Conservation (phyloP, 2,797 vertebrate species). For the Lindbergichthys nudifrons region DNA sequence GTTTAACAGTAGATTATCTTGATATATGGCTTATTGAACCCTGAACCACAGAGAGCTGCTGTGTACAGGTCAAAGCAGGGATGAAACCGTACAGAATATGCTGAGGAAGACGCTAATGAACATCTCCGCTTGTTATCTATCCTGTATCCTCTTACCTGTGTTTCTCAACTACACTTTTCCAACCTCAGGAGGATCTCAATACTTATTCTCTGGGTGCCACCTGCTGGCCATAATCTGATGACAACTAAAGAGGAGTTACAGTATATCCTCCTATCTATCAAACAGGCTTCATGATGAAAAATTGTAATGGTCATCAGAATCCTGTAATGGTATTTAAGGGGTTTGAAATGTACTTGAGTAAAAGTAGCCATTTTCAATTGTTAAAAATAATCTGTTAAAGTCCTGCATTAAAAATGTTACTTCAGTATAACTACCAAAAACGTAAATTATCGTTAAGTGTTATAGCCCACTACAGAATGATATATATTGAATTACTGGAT, state of each 20-base stretch:
- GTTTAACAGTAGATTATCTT: constrained; percentile 52
- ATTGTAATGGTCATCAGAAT: background rate
- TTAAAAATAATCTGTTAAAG: too few species aligned
- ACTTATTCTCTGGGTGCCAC: constrained; percentile 68
- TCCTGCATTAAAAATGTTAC: too few species aligned
- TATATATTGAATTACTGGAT: too few species aligned
- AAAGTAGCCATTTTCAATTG: too few species aligned
- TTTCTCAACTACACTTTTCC: background rate
- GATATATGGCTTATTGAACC: constrained; percentile 48
- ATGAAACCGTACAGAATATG: constrained; percentile 21
- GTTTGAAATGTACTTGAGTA: too few species aligned
- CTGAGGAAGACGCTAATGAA: background rate
- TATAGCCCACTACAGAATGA: too few species aligned
- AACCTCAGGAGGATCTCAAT: constrained; percentile 15
- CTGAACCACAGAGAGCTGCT: constrained; percentile 44
- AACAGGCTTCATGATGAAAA: background rate
- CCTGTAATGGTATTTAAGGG: too few species aligned
- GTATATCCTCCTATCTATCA: background rate
- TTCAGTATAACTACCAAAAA: too few species aligned
- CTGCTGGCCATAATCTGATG: constrained; percentile 70
- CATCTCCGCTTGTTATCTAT: background rate
- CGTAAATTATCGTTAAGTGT: too few species aligned
- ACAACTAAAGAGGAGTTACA: background rate
- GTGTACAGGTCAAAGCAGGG: constrained; percentile 20
- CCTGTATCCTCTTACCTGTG: background rate